Percentiles rank a stretch among this genome's conserved stretches.
These are phyloP conservation scores for Bolinopsis microptera DNA, from an alignment of 37 sponge, comb jelly and placozoan genomes.

Conservation along the genomic window DNA sequence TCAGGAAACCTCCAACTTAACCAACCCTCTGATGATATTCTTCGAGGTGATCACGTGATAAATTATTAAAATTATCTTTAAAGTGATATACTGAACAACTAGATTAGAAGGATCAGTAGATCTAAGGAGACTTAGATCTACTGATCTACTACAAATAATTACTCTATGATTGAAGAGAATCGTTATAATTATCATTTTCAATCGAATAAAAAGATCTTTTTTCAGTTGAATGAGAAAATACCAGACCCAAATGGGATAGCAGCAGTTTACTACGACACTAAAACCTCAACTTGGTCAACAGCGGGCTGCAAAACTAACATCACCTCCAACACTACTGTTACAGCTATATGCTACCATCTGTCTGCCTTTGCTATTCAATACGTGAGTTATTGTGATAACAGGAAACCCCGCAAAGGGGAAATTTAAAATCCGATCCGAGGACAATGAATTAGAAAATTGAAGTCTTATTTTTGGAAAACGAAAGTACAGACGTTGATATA, in stretches of 20 bases:
- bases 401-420: no score
- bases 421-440: no score
- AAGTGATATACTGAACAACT: not conserved
- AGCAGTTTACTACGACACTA: constrained; percentile 25
- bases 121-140: no score
- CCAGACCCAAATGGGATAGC: not conserved
- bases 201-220: not conserved
- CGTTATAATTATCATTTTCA: no score
- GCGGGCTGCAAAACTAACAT: not conserved
- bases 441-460: no score
- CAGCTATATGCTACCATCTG: not conserved
- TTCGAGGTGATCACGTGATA: constrained; percentile 20
- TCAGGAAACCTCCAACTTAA: not conserved
- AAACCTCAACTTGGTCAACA: not conserved
- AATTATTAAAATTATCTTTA: no score
- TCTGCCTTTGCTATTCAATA: constrained; percentile 25
- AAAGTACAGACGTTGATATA: no score
- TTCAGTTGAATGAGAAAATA: not conserved
- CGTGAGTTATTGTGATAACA: not conserved
- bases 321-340: not conserved
- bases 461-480: no score
- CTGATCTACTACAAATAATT: no score
- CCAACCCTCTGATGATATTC: not conserved
- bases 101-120: not conserved
- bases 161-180: no score